These are phyloP conservation scores for Baccha elongata DNA, from an alignment of 2,888 invertebrate genomes.

Conservation along the genomic window DNA sequence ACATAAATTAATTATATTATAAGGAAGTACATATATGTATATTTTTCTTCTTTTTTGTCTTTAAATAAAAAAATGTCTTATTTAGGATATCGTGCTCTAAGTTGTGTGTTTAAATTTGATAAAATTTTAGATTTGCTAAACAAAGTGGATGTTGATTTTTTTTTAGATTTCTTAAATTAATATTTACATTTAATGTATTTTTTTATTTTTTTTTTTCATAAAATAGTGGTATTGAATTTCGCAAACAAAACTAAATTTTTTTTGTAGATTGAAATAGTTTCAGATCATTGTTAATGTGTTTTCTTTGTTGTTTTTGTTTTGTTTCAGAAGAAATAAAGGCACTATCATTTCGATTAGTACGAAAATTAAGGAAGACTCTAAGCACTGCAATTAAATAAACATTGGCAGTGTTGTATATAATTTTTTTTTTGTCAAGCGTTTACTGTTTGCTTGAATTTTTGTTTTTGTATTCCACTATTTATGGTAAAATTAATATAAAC, in stretches of 20 bases:
- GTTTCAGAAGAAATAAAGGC: constrained; percentile 67
- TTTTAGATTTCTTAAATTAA: constrained; percentile 11
- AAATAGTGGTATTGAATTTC: constrained; percentile 39
- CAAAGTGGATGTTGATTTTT: constrained; percentile 61
- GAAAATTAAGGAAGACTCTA: constrained; percentile 72
- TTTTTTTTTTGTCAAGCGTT: constrained; percentile 22
- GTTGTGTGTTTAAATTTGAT: constrained; percentile 30
- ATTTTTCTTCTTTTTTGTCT: constrained; percentile 3
- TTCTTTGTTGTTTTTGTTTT: constrained; percentile 11
- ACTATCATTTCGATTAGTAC: constrained; percentile 73
- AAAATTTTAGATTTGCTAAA: no score
- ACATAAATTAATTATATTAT: constrained; percentile 68
- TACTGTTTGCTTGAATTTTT: background rate
- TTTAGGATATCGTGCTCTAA: constrained; percentile 62
- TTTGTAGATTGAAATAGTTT: constrained; percentile 23
- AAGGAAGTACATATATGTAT: constrained; percentile 57
- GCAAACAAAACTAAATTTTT: constrained; percentile 22
- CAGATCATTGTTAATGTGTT: constrained; percentile 8
- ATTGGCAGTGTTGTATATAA: constrained; percentile 54
- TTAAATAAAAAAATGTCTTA: constrained; percentile 34
- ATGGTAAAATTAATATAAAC: background rate
- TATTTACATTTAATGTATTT: background rate
- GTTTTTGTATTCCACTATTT: constrained; percentile 24
- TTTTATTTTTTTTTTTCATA: constrained; percentile 14
- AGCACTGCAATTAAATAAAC: constrained; percentile 66